Base-by-base conservation (phyloP, 2,113 vertebrate genomes). In the Panurus biarmicus region DNA sequence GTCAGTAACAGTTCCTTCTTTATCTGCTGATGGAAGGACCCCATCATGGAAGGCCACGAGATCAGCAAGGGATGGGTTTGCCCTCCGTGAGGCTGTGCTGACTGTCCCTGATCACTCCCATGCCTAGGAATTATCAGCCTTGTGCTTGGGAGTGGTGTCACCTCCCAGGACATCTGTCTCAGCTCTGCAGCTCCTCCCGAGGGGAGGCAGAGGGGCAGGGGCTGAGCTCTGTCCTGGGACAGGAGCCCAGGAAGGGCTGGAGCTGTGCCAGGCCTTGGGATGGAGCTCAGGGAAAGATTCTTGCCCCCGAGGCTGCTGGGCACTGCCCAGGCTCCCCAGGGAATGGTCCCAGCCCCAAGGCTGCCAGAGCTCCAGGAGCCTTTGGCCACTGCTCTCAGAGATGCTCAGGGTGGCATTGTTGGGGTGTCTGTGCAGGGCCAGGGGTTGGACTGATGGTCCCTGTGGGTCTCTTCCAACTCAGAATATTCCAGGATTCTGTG, bases 401-500 rank as follows among this genome's bases (percentile, higher is more conserved):
- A 0, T 53, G 57, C 33, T 3, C 67, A 62, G 47, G 80, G 67
- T 53, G 57, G 67, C 22, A 1, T 1, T 40, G 10, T 12, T 56
- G 66, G 69, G 48, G 29, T 5, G 29, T 7, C 24, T 74, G 60
- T 1, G 60, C 42, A 74, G 51, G 24, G 5, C 0, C 42, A 40
- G 50, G 67, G 22, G 10, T 0, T 19, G 42, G 2, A 2, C 14
- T 33, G 1, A 12, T 38, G 28, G 14, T 35, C 36, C 8, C 0
- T 24, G 8, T 0, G 60, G 25, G 2, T 42, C 26, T 5, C 11
- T 38, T 9, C n/a, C 20, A 45, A 0, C 12, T 45, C 38, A 14
- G 53, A 44, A 38, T 24, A 38, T 58, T 50, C 28, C 24, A 28
- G 36, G 18, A 58, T 33, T 80, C 65, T 22, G 14, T 44, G 31